Evolutionary conservation across 92 coral and sea anemone species (phyloP).

Genomic region (Phymanthus crucifer): DNA sequence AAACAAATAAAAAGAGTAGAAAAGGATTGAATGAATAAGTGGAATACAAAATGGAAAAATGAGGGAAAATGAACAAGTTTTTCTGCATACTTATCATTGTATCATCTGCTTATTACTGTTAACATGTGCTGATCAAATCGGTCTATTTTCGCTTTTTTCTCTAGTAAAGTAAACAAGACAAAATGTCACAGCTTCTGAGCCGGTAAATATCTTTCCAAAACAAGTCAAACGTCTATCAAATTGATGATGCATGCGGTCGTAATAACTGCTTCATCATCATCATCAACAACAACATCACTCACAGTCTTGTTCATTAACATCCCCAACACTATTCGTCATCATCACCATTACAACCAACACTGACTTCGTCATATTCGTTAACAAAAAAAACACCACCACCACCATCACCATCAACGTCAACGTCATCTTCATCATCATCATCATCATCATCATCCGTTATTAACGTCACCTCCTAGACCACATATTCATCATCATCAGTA

Average conservation of each 20-base stretch:
- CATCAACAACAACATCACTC: slow-evolving; percentile 6
- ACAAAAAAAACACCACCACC: not conserved
- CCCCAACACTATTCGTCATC: too few relatives aligned
- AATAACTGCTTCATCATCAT: not conserved
- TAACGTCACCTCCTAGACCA: not conserved
- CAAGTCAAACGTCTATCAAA: not conserved
- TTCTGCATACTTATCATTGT: too few relatives aligned
- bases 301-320: too few relatives aligned
- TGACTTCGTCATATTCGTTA: too few relatives aligned
- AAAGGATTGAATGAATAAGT: too few relatives aligned
- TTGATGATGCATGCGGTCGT: too few relatives aligned
- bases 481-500: not conserved
- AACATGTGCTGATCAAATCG: not conserved
- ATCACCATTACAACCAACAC: not conserved
- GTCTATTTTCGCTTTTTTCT: slow-evolving; percentile 21
- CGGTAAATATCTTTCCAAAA: not conserved
- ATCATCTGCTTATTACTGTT: not conserved
- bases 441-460: not conserved
- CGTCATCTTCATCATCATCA: not conserved
- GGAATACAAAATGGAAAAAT: too few relatives aligned
- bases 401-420: not conserved
- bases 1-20: too few relatives aligned
- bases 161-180: slow-evolving; percentile 25
- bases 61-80: too few relatives aligned
- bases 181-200: slow-evolving; percentile 24